Conservation (phyloP, 2,797 vertebrate genomes). For the Peromyscus attwateri region DNA sequence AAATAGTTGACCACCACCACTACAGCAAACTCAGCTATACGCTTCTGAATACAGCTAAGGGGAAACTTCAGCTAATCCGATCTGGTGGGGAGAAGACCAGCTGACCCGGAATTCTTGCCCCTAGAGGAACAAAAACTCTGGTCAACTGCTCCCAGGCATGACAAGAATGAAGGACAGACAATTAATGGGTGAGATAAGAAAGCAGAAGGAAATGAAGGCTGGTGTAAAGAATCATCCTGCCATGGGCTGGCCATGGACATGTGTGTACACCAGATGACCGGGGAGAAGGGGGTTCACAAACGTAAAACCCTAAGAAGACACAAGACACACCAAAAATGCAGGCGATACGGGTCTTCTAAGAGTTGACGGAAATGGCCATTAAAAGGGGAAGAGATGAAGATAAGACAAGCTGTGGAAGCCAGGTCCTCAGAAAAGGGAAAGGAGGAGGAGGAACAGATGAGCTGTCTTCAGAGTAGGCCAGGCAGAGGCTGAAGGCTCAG, state of each 20-base stretch:
- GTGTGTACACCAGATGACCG: background rate
- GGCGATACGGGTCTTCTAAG: background rate
- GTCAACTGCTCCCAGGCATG: background rate
- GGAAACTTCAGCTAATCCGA: background rate
- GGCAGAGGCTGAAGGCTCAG: background rate
- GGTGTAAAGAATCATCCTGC: background rate
- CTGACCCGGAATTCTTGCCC: background rate
- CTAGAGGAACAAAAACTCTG: background rate
- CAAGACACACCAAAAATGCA: constrained; percentile 14
- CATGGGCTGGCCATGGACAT: background rate
- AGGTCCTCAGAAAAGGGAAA: constrained; percentile 1
- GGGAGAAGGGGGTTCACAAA: background rate
- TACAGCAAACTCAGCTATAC: constrained; percentile 34
- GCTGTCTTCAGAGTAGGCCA: background rate
- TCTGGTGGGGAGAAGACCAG: background rate
- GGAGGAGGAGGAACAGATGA: background rate
- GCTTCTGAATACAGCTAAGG: constrained; percentile 1
- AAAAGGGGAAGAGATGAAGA: constrained; percentile 14
- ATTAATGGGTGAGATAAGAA: constrained; percentile 24
- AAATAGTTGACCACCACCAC: constrained; percentile 19
- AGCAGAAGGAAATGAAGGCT: constrained; percentile 6
- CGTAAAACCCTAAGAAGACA: background rate
- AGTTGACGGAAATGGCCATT: background rate
- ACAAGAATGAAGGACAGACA: constrained; percentile 36
- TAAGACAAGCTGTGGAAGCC: background rate